These are phyloP conservation scores for Clarias fuscus DNA, from an alignment of 2,797 vertebrate genomes.

Conservation along the genomic window DNA sequence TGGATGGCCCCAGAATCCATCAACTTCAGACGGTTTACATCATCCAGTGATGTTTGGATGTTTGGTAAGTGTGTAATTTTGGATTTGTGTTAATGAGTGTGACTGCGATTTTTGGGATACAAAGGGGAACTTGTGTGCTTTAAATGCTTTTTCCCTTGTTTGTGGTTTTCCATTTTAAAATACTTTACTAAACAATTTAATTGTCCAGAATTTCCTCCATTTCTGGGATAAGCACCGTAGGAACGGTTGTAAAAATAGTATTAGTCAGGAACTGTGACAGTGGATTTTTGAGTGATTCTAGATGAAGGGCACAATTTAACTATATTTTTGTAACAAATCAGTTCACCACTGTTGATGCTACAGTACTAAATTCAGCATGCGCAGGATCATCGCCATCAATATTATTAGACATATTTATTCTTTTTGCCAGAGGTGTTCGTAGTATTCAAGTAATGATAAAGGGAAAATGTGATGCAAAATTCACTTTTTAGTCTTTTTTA, in stretches of 20 bases:
- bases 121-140: not conserved
- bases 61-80: constrained; percentile 82
- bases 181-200: not conserved
- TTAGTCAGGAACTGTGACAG: not conserved
- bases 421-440: not conserved
- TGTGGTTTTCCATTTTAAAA: not conserved
- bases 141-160: too few species aligned
- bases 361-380: too few species aligned
- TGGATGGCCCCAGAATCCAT: constrained; percentile 99
- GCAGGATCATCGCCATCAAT: too few species aligned
- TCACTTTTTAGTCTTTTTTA: too few species aligned
- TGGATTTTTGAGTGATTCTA: not conserved
- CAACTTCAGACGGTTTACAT: constrained; percentile 98
- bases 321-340: not conserved
- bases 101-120: not conserved
- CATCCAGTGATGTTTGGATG: constrained; percentile 99
- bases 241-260: not conserved
- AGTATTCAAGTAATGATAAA: not conserved
- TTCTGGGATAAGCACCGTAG: not conserved
- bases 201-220: not conserved
- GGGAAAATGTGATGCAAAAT: too few species aligned
- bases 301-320: not conserved
- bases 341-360: not conserved
- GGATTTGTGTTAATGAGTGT: not conserved
- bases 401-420: not conserved